These are phyloP conservation scores for Erethizon dorsatum DNA, from an alignment of 2,797 vertebrate species.

Conservation along the genomic window DNA sequence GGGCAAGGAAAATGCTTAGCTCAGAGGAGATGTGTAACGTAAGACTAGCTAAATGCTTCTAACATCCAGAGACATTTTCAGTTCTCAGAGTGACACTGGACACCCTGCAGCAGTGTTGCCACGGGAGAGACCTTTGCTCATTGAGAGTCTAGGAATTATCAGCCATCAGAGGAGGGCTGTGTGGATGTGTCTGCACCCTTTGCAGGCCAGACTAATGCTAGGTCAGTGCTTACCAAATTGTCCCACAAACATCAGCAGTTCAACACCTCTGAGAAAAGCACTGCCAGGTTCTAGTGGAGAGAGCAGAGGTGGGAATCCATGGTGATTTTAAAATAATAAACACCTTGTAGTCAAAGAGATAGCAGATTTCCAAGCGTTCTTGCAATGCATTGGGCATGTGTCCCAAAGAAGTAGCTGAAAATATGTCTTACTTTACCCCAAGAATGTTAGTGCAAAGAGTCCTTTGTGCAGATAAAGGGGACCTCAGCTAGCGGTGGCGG, in stretches of 20 bases:
- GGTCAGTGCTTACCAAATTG: too few relatives aligned
- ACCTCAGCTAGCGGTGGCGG: neutral
- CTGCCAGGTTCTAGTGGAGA: neutral
- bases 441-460: neutral
- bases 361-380: neutral
- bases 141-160: fast-evolving
- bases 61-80: neutral
- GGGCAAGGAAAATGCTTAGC: neutral
- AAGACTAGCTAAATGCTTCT: neutral
- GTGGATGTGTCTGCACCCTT: neutral
- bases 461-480: neutral
- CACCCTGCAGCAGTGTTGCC: neutral
- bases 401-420: neutral
- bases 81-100: neutral
- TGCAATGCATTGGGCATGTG: neutral
- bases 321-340: conserved; percentile 20
- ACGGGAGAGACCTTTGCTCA: neutral
- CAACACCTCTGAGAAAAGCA: neutral
- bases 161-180: neutral
- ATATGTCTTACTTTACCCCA: neutral
- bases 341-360: neutral
- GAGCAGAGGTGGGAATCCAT: neutral
- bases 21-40: too few relatives aligned
- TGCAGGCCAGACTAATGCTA: neutral
- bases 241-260: neutral